Evolutionary conservation across 2,797 vertebrate genomes (phyloP), one percentile per base, ranked within the genome.

Genomic region (Rallus crepitans): DNA sequence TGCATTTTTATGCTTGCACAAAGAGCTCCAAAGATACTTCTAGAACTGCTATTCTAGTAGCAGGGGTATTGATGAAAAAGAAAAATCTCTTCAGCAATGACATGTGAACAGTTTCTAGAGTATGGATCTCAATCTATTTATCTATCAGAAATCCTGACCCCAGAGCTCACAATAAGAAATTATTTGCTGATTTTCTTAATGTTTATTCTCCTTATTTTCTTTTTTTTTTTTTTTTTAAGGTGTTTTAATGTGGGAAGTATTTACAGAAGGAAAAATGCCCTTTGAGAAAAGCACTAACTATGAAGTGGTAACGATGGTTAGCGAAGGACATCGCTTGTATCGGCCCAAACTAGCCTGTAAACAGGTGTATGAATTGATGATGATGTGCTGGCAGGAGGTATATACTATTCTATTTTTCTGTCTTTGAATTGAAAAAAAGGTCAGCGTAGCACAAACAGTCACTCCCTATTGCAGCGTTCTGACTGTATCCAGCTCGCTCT

Each of bases 241-340:
- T 81, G 99, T 99, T 94, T 84, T 99, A 88, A 99, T 99, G 99
- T 99, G 99, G 99, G 99, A 99, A 97, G 98, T 99, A 11, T 99
- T 99, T 96, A 99, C 99, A 0, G 99, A 99, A 94, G 99, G 99
- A 31, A 98, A 98, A 61, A 99, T 99, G 99, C 99, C 99, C 1
- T 99, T 99, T 72, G 99, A 99, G 45, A 98, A 98, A 71, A 98
- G 97, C 81, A 98, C 98, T 56, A 99, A 99, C 94, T 98, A 99
- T 12, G 98, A 99, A 97, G 99, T 99, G 37, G 99, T 99, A 40
- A 98, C 98, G 11, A 97, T 99, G 98, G 98, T 99, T 48, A 98
- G 98, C 31, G 97, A 98, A 37, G 99, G 99, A 53, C 98, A 99
- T 86, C 98, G 99, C 28, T 98, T 99, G 15, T 98, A 97, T 96